Base-by-base conservation (phyloP, 1,140 invertebrate species). In the Ooceraea biroi region DNA sequence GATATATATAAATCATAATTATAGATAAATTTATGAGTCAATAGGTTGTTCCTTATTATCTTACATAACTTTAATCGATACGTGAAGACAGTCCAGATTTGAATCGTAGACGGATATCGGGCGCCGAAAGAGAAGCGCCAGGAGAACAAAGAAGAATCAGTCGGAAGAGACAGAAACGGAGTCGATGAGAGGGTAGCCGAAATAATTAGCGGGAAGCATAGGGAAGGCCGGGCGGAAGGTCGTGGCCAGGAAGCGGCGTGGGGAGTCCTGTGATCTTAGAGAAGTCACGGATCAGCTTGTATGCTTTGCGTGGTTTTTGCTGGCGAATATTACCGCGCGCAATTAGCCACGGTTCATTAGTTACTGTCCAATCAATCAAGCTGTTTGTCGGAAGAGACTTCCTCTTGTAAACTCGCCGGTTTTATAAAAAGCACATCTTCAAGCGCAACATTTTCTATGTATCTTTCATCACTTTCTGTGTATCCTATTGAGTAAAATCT, bases 141-240 rank as follows among this genome's bases (percentile, higher is more conserved):
- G 5, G 22, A 19, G 83, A 83, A 89, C 87, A 89, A 89, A 89
- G 87, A 71, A 60, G 83, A 86, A 83, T 83, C 55, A 57, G 72
- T 60, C 71, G 58, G 69, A 73, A 83, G 76, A 77, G 83, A 88
- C 83, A 83, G 77, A 83, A 73, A 88, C 66, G 41, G 68, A 86
- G 60, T 30, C 83, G 83, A 90, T 84, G 86, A 88, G 85, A 85
- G 85, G 77, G 85, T 74, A 84, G 72, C 77, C 88, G 74, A 86
- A 89, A 85, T 90, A 92, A 91, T 92, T 91, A 92, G 83, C 84
- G 87, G 78, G 82, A 83, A 85, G 86, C 66, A 88, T 85, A 27
- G 87, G 88, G 89, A 93, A 92, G 92, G 91, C 91, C 91, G 91
- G 84, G 82, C 84, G 89, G 91, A 93, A 93, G 92, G 91, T 92